Evolutionary conservation across 2,797 vertebrate genomes (phyloP).

Genomic region (Furcifer pardalis): DNA sequence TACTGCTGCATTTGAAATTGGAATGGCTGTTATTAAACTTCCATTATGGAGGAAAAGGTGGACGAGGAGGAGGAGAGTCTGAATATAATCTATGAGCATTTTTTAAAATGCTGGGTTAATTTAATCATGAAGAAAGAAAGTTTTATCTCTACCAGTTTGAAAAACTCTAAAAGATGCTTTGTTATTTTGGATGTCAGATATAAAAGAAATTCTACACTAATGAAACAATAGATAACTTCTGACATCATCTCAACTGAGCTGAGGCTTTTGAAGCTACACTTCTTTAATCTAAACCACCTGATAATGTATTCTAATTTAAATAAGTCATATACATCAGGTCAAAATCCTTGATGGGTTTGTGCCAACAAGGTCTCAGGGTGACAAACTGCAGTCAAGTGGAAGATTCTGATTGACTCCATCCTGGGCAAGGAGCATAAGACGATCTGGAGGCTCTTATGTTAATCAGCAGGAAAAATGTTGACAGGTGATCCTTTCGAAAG

Average conservation of each 20-base stretch:
- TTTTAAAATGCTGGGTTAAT: not conserved
- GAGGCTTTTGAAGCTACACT: slow-evolving; percentile 55
- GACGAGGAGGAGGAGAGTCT: not conserved
- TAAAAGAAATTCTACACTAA: slow-evolving; percentile 4
- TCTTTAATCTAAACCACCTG: slow-evolving; percentile 61
- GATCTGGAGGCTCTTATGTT: not conserved
- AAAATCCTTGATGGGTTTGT: slow-evolving; percentile 41
- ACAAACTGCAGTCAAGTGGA: slow-evolving; percentile 39
- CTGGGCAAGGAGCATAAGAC: not conserved
- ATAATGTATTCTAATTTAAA: slow-evolving; percentile 57
- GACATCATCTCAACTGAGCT: slow-evolving; percentile 34
- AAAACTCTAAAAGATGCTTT: slow-evolving; percentile 10
- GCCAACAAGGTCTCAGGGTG: slow-evolving; percentile 13
- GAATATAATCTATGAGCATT: not conserved
- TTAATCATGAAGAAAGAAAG: not conserved
- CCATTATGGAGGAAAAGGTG: no score
- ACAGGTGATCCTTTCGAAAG: not conserved
- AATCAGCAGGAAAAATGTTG: slow-evolving; percentile 1
- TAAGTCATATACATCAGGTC: slow-evolving; percentile 42
- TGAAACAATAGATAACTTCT: slow-evolving; percentile 33
- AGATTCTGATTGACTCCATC: slow-evolving; percentile 6
- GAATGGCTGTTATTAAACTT: no score
- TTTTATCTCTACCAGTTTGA: not conserved
- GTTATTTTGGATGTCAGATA: not conserved
- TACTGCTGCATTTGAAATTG: no score